Conservation (phyloP, 2,888 invertebrate species). For the Fragum whitleyi region DNA sequence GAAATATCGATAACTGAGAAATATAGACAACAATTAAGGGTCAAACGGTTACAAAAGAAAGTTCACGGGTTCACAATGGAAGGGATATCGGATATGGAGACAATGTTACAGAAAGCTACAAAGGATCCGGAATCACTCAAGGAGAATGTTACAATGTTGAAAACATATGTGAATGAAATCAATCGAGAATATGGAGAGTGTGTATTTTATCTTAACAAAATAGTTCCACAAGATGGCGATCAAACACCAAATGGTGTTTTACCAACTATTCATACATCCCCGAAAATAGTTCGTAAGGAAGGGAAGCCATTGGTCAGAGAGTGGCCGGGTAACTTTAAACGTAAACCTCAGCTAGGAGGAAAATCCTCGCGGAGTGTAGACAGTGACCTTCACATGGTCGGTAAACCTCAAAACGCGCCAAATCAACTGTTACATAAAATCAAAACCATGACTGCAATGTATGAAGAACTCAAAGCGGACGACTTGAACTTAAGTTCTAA, state of each 20-base stretch:
- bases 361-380: slow-evolving; percentile 43
- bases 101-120: slow-evolving; percentile 51
- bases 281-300: slow-evolving; percentile 23
- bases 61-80: slow-evolving; percentile 63
- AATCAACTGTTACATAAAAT: slow-evolving; percentile 58
- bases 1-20: slow-evolving; percentile 70
- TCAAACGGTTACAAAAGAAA: slow-evolving; percentile 66
- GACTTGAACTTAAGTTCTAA: slow-evolving; percentile 52
- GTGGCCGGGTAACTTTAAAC: slow-evolving; percentile 57
- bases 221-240: slow-evolving; percentile 30
- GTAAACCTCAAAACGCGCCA: slow-evolving; percentile 36
- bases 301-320: slow-evolving; percentile 35
- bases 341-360: slow-evolving; percentile 31
- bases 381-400: slow-evolving; percentile 33
- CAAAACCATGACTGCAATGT: slow-evolving; percentile 42
- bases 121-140: slow-evolving; percentile 38
- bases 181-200: slow-evolving; percentile 70
- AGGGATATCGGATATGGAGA: slow-evolving; percentile 61
- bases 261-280: slow-evolving; percentile 31
- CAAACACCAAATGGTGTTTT: neutral
- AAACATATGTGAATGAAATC: slow-evolving; percentile 57
- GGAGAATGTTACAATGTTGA: slow-evolving; percentile 54
- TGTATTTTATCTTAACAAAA: slow-evolving; percentile 61
- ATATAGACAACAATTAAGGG: slow-evolving; percentile 64
- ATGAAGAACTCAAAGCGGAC: slow-evolving; percentile 60